Evolutionary conservation across 2,113 vertebrate genomes (phyloP), one percentile per base, ranked within the genome.

Genomic region (Nesogale talazaci): DNA sequence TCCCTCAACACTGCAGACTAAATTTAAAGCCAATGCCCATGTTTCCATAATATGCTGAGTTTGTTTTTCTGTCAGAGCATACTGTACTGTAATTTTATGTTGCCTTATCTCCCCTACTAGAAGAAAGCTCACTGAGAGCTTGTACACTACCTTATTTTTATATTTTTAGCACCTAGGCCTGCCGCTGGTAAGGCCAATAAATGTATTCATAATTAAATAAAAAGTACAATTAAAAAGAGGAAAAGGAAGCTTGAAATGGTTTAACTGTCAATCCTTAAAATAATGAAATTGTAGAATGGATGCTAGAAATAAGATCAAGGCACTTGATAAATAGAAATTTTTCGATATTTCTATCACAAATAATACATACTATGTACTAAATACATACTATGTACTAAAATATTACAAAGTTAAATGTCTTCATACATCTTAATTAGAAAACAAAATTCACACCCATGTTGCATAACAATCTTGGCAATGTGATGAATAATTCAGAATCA

Each of bases 401-500:
- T 23, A 46, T 19, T 67, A 56, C 36, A 80, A 80, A 77, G 22
- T 38, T 70, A 80, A 76, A 82, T 40, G 20, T 40, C 76, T 91
- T 40, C 4, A 84, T 1, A 22, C 52, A 89, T 74, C 46, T 52
- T 52, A 52, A 12, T 75, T 79, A 88, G 83, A 92, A 83, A 88
- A 77, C 76, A 83, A 88, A 91, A 92, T 46, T 75, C 65, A 94
- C 8, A 81, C 3, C n/a, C 74, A 80, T 86, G 56, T 93, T 92
- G 19, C 34, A 76, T 59, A 91, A 79, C 70, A 82, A 77, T 56
- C 82, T 14, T 86, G 36, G 25, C 17, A 74, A 14, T 92, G 59
- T 92, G 82, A 72, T 79, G 92, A 79, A 90, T 31, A 93, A 91
- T 70, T 88, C 31, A 92, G 65, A 88, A 80, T 85, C 52, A 78